These are phyloP conservation scores for Chrysochloris asiatica DNA, from an alignment of 2,113 vertebrate genomes.

Conservation along the genomic window DNA sequence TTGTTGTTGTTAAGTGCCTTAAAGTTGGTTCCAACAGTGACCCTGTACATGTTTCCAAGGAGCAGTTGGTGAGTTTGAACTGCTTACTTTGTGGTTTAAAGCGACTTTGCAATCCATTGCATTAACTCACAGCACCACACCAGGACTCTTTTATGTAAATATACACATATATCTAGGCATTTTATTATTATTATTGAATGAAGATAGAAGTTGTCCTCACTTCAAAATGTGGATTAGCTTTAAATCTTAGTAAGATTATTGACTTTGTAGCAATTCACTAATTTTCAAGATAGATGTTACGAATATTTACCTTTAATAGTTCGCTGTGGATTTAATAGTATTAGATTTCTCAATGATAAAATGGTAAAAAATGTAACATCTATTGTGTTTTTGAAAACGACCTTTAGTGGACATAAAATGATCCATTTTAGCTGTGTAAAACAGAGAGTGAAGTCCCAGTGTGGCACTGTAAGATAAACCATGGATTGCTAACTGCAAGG, in stretches of 20 bases:
- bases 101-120: too few species aligned
- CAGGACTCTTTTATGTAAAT: background rate
- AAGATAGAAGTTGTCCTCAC: background rate
- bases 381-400: background rate
- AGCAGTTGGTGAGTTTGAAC: too few species aligned
- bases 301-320: background rate
- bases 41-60: too few species aligned
- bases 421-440: background rate
- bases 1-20: too few species aligned
- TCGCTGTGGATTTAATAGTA: background rate
- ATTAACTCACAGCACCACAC: too few species aligned
- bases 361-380: background rate
- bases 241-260: background rate
- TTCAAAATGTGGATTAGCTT: background rate
- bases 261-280: background rate
- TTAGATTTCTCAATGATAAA: constrained; percentile 12
- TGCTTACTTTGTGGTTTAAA: too few species aligned
- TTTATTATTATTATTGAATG: background rate
- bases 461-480: too few species aligned
- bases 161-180: background rate
- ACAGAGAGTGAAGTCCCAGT: too few species aligned
- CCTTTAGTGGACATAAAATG: background rate
- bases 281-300: background rate
- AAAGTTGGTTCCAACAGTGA: too few species aligned
- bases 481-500: too few species aligned